Base-by-base conservation (phyloP, 2,797 vertebrate species). In the Arrhamphus sclerolepis region DNA sequence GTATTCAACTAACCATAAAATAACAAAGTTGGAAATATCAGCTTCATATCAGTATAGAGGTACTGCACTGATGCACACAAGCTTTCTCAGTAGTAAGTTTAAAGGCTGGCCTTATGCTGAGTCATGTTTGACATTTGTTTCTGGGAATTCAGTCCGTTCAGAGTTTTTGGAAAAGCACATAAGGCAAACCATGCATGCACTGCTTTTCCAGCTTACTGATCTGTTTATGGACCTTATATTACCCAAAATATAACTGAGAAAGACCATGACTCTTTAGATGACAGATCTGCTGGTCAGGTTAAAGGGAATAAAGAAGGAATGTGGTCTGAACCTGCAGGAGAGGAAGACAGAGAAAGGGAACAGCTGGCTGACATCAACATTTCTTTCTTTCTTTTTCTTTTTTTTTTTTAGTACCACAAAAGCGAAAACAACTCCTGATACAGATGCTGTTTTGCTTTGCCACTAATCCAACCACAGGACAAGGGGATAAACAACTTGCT, bases 231-330 rank as follows among this genome's bases (percentile, higher is more conserved):
- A 54, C 70, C 62, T 70, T 29, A 50, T 29, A 75, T 70, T 73
- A 57, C 82, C 63, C 64, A 61, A 72, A 76, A 68, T 68, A 77
- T 60, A 48, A 72, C 49, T 56, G 49, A 42, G 67, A 85, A 62
- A 66, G 72, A 50, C 73, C 71, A 57, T 38, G 43, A 54, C 43
- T 78, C 56, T 51, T 57, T 60, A 11, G 46, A 74, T 72, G 73
- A 50, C 68, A 56, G 58, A 78, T 74, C 76, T 49, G 66, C 79
- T 74, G 78, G 77, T 86, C 70, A 77, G 71, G 78, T 77, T 87
- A 73, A 75, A 83, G 64, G 75, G 70, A 81, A 83, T 63, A 21
- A 50, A 65, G 57, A 66, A 87, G 77, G 68, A 84, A 79, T 84
- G 74, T 80, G 67, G 78, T 73, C 42, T 55, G 48, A 72, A 63